Evolutionary conservation across 2,113 vertebrate species (phyloP).

Genomic region (Corythaeola cristata): DNA sequence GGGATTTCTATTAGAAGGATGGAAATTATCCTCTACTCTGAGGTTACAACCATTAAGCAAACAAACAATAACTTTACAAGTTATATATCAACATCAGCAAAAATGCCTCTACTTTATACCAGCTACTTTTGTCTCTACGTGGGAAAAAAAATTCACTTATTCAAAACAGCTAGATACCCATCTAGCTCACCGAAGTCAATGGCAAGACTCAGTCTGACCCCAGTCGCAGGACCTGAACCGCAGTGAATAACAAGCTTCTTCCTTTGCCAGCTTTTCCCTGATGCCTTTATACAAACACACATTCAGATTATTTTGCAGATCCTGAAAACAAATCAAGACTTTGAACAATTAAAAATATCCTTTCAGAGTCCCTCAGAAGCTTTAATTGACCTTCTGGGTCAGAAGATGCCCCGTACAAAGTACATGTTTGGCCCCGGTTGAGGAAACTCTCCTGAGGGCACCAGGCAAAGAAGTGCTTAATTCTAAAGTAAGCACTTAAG

Average conservation of each 20-base stretch:
- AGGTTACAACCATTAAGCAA: not conserved
- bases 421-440: constrained; percentile 46
- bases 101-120: not conserved
- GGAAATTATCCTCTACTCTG: not conserved
- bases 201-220: not conserved
- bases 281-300: constrained; percentile 14
- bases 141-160: not conserved
- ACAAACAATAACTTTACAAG: not conserved
- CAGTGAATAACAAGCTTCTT: not conserved
- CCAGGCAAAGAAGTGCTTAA: not conserved
- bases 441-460: constrained; percentile 46
- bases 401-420: constrained; percentile 28
- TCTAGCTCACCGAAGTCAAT: not conserved
- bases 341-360: constrained; percentile 37
- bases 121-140: not conserved
- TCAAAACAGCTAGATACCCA: not conserved
- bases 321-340: constrained; percentile 27
- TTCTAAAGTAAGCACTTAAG: not conserved
- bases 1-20: not conserved
- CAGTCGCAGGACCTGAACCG: not conserved
- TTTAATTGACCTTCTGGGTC: constrained; percentile 29
- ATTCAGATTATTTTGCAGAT: constrained; percentile 18
- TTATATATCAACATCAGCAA: not conserved
- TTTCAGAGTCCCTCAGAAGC: not conserved
- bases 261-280: not conserved